Base-by-base conservation (phyloP, 2,888 invertebrate genomes). In the Ochropleura plecta region DNA sequence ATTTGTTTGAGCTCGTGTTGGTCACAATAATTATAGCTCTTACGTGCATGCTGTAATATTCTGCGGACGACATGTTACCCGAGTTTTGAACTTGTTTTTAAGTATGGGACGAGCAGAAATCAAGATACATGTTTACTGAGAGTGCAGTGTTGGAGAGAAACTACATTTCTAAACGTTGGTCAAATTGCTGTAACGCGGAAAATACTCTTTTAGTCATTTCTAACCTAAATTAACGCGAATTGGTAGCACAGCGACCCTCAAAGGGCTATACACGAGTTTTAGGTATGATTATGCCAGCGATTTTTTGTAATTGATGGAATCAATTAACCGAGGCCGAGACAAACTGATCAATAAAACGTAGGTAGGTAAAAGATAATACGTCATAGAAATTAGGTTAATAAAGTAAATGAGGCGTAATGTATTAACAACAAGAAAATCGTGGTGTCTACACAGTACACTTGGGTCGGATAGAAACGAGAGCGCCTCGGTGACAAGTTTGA, bases 401-500 rank as follows among this genome's bases (percentile, higher is more conserved):
- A 64, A 53, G 46, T 48, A 51, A 30, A 63, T 30, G 12, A 51
- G 62, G 20, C 6, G 6, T 60, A 66, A 60, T 51, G 46, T 73
- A 59, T 72, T 73, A 70, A 62, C 10, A 63, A 67, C 44, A 70
- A 70, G 40, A 18, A 70, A 78, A 70, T 59, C 55, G 59, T 81
- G 79, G 81, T 74, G 62, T 30, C 65, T 42, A 49, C 49, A 30
- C 66, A 66, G 46, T 20, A 51, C 70, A 12, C 51, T 60, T 63
- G 71, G 57, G 68, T 66, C 70, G 68, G 76, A 70, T 73, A 70
- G 76, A 74, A 82, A 76, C 48, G 82, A 85, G 78, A 85, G 51
- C 66, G 69, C 74, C 55, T 71, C 67, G 70, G 78, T 84, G 84
- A 88, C 87, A 87, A 77, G 78, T 83, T 85, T 86, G 87, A 86